These are phyloP conservation scores for Cephus spinipes DNA, from an alignment of 2,888 invertebrate genomes.

Conservation along the genomic window DNA sequence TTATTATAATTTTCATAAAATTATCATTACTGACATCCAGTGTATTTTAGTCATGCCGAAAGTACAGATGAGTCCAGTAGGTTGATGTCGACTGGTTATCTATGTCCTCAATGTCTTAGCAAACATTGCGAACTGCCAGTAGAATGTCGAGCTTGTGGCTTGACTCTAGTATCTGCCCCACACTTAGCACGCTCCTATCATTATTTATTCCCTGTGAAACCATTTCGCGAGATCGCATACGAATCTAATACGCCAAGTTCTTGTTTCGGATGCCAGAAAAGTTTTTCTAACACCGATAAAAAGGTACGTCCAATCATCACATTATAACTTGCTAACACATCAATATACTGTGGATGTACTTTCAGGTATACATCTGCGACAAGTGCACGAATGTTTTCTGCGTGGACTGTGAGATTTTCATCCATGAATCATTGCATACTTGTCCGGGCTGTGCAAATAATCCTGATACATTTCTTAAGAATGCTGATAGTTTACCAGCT, in stretches of 20 bases:
- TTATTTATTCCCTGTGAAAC: conserved; percentile 93
- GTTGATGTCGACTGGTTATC: conserved; percentile 81
- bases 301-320: conserved; percentile 69
- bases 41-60: conserved; percentile 80
- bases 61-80: conserved; percentile 76
- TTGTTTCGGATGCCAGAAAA: conserved; percentile 83
- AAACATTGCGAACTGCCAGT: conserved; percentile 98
- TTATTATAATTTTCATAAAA: conserved; percentile 7
- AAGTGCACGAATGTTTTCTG: conserved; percentile 87
- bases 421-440: conserved; percentile 93
- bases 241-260: conserved; percentile 70
- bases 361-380: conserved; percentile 83
- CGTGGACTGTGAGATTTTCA: conserved; percentile 94
- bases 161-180: conserved; percentile 97
- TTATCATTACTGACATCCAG: conserved; percentile 15
- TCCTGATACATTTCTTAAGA: conserved; percentile 66
- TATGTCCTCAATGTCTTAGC: conserved; percentile 96
- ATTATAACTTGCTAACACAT: neutral
- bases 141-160: conserved; percentile 94
- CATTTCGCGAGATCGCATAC: conserved; percentile 80
- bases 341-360: too few relatives aligned
- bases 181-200: conserved; percentile 98
- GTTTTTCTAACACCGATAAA: conserved; percentile 78
- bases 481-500: neutral
- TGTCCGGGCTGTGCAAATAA: conserved; percentile 96